Conservation (phyloP, 2,113 vertebrate species). For the Setophaga kirtlandii region DNA sequence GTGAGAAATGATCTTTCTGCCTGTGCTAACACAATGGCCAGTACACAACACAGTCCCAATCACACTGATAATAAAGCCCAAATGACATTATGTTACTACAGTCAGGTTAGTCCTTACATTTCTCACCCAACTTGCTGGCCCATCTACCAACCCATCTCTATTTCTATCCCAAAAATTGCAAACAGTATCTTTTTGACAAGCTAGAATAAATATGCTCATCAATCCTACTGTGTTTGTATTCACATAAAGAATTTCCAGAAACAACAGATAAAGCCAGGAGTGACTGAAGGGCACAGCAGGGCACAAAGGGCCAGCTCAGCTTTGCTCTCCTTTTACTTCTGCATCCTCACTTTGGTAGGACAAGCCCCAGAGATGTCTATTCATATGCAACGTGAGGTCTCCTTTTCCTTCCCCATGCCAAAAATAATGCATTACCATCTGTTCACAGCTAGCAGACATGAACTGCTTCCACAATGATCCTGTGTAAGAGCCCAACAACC, state of each 20-base stretch:
- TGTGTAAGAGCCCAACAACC: neutral
- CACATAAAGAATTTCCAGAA: neutral
- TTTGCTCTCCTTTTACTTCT: neutral
- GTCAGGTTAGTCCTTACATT: neutral
- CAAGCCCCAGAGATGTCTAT: slow-evolving; percentile 28
- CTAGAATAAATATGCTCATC: neutral
- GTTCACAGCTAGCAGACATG: slow-evolving; percentile 47
- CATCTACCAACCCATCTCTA: neutral
- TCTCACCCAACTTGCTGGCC: neutral
- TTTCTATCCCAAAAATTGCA: neutral
- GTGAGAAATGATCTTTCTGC: neutral
- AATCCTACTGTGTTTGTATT: neutral
- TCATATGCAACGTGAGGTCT: slow-evolving; percentile 53
- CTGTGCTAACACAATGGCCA: neutral
- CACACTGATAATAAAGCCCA: neutral
- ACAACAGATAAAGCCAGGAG: neutral
- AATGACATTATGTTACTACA: neutral
- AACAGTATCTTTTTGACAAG: neutral
- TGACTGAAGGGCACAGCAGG: neutral
- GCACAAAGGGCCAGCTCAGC: neutral
- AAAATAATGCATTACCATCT: slow-evolving; percentile 55
- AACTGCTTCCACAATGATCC: slow-evolving; percentile 44
- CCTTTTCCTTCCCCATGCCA: slow-evolving; percentile 20
- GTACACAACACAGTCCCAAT: neutral
- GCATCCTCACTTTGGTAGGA: neutral